phyloP scores from a whole-genome alignment of 2,113 vertebrate species.

The Platichthys flesus region DNA sequence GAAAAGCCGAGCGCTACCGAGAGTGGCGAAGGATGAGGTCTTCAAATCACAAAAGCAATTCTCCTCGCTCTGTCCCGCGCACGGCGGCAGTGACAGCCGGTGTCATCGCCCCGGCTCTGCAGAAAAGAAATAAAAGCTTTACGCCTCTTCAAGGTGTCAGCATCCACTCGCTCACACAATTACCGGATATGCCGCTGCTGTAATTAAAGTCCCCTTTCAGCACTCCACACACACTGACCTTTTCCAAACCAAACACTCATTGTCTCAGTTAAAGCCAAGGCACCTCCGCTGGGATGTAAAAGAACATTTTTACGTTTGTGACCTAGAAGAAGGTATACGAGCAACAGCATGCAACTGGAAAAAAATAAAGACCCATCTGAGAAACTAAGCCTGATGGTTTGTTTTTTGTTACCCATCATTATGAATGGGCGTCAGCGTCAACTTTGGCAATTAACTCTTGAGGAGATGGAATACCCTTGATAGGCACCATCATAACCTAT shows the following conservation, averaged over 20 bases:
- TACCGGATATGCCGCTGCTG: slow-evolving; percentile 57
- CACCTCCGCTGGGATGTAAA: slow-evolving; percentile 43
- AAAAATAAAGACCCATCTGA: neutral
- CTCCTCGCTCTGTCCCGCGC: slow-evolving; percentile 11
- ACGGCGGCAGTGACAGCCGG: slow-evolving; percentile 22
- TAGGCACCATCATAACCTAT: slow-evolving; percentile 69
- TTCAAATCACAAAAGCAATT: slow-evolving; percentile 31
- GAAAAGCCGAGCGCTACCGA: slow-evolving; percentile 51
- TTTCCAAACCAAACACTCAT: slow-evolving; percentile 71
- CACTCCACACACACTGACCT: slow-evolving; percentile 66
- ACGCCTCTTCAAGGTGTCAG: slow-evolving; percentile 48
- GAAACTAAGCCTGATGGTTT: slow-evolving; percentile 13
- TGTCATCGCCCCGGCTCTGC: slow-evolving; percentile 31
- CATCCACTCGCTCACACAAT: slow-evolving; percentile 57
- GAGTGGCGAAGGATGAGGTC: slow-evolving; percentile 44
- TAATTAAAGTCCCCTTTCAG: slow-evolving; percentile 71
- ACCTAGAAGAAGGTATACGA: slow-evolving; percentile 39
- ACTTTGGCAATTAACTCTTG: slow-evolving; percentile 48
- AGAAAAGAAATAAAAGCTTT: slow-evolving; percentile 25
- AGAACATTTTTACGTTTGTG: slow-evolving; percentile 34
- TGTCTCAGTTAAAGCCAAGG: slow-evolving; percentile 54
- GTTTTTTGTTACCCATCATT: slow-evolving; percentile 26
- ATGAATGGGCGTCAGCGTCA: slow-evolving; percentile 34
- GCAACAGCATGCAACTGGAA: neutral
- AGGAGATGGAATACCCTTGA: slow-evolving; percentile 59